These are phyloP conservation scores for Aurelia aurita DNA, from an alignment of 30 jellyfish, hydroid and myxozoan genomes.

Conservation along the genomic window DNA sequence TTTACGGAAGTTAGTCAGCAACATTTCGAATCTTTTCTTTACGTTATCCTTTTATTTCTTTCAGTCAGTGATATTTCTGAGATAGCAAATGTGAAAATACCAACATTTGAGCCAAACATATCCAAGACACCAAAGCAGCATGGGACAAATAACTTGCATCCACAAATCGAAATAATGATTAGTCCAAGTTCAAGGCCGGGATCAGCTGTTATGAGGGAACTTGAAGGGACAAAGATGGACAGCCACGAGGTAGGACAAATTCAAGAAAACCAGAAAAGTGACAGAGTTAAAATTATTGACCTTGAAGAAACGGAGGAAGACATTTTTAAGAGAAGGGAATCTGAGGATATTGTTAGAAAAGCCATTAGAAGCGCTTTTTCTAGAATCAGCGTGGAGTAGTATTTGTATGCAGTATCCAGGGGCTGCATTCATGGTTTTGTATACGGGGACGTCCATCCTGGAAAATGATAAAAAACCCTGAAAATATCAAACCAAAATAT, in stretches of 20 bases:
- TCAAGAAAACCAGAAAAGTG: too few species aligned
- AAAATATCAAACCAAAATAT: too few species aligned
- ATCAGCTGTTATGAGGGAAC: not conserved
- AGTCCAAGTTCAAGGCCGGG: conserved; percentile 44
- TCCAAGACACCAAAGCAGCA: not conserved
- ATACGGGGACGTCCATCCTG: too few species aligned
- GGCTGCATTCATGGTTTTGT: too few species aligned
- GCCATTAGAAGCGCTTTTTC: not conserved
- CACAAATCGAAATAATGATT: conserved; percentile 12
- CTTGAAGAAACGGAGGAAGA: not conserved
- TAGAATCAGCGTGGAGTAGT: not conserved
- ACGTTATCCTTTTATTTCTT: not conserved
- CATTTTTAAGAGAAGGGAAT: not conserved
- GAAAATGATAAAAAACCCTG: too few species aligned
- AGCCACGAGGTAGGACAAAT: too few species aligned
- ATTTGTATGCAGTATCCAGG: too few species aligned
- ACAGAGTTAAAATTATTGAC: too few species aligned
- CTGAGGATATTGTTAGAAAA: not conserved
- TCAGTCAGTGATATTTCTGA: conserved; percentile 55
- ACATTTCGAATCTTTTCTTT: too few species aligned
- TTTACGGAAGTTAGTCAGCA: too few species aligned
- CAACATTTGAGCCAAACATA: conserved; percentile 29
- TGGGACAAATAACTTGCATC: not conserved
- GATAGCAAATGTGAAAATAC: not conserved
- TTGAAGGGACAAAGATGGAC: too few species aligned